A percentile compares a stretch with the other conserved stretches of the same genome.
phyloP scores from a whole-genome alignment of 2,888 invertebrate species.

The Cataglyphis albicans region DNA sequence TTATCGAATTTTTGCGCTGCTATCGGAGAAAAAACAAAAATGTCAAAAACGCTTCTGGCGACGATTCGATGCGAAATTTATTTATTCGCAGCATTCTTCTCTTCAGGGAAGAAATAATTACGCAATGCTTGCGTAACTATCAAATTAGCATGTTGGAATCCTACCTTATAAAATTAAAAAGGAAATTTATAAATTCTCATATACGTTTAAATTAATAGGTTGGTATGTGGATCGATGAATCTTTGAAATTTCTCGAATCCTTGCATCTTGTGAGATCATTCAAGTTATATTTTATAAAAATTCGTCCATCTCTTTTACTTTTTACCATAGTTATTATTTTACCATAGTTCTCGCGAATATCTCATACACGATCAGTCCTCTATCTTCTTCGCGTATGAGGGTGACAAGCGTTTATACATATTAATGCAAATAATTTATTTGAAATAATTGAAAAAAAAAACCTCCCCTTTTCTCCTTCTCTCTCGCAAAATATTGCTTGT shows the following conservation, averaged over 20 bases:
- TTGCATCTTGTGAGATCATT: neutral
- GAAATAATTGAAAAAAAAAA: neutral
- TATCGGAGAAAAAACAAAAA: slow-evolving; percentile 24
- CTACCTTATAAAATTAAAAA: neutral
- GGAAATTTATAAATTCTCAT: no score
- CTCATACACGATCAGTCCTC: neutral
- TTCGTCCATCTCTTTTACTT: neutral
- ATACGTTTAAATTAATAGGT: neutral
- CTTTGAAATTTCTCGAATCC: neutral
- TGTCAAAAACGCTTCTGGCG: slow-evolving; percentile 5
- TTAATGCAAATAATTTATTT: neutral
- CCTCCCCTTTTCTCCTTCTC: neutral
- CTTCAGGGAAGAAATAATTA: neutral
- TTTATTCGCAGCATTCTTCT: slow-evolving; percentile 13
- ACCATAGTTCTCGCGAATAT: neutral
- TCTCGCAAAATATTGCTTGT: neutral
- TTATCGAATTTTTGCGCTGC: slow-evolving; percentile 50
- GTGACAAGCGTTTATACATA: neutral
- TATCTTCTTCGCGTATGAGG: neutral
- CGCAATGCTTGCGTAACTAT: neutral
- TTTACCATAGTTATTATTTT: no score
- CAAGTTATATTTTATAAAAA: neutral
- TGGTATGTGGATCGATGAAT: neutral
- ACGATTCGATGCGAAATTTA: slow-evolving; percentile 38
- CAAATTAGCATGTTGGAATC: neutral